Evolutionary conservation across 2,797 vertebrate species (phyloP).

Genomic region (Champsocephalus esox): DNA sequence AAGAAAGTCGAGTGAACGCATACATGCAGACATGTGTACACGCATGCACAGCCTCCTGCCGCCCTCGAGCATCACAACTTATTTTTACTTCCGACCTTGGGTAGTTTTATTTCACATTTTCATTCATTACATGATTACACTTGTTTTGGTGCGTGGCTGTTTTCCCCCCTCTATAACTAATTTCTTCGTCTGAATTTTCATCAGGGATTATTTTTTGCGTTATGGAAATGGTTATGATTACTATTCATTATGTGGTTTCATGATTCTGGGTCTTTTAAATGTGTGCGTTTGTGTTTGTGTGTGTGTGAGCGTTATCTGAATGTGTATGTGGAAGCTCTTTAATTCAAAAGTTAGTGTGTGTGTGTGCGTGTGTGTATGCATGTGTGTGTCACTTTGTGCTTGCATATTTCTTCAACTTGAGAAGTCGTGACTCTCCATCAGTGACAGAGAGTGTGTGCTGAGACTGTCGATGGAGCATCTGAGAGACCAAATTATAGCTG

Average conservation of each 20-base stretch:
- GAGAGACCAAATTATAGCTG: constrained; percentile 81
- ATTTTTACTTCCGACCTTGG: constrained; percentile 33
- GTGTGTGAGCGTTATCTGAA: constrained; percentile 13
- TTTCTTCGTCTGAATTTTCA: constrained; percentile 78
- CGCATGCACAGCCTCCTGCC: not conserved
- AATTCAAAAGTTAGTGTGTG: constrained; percentile 52
- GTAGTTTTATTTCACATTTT: constrained; percentile 59
- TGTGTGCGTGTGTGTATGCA: constrained; percentile 10
- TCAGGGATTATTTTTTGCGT: constrained; percentile 77
- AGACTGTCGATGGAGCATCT: constrained; percentile 80
- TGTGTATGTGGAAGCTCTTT: constrained; percentile 51
- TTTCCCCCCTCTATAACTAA: constrained; percentile 64
- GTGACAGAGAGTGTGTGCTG: constrained; percentile 76
- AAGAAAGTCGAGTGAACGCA: constrained; percentile 13
- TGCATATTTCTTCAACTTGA: constrained; percentile 76
- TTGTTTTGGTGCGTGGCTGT: constrained; percentile 68
- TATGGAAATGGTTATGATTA: constrained; percentile 81
- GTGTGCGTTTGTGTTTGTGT: constrained; percentile 41
- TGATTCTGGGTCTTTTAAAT: constrained; percentile 77
- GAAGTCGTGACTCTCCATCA: constrained; percentile 82
- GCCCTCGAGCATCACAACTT: constrained; percentile 5
- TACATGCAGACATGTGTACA: constrained; percentile 6
- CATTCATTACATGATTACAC: constrained; percentile 75
- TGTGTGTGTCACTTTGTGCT: constrained; percentile 32
- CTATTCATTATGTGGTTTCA: constrained; percentile 82